Percentiles rank a stretch among this genome's conserved stretches.
These are phyloP conservation scores for Phlogophora meticulosa DNA, from an alignment of 2,888 invertebrate species.

Conservation along the genomic window DNA sequence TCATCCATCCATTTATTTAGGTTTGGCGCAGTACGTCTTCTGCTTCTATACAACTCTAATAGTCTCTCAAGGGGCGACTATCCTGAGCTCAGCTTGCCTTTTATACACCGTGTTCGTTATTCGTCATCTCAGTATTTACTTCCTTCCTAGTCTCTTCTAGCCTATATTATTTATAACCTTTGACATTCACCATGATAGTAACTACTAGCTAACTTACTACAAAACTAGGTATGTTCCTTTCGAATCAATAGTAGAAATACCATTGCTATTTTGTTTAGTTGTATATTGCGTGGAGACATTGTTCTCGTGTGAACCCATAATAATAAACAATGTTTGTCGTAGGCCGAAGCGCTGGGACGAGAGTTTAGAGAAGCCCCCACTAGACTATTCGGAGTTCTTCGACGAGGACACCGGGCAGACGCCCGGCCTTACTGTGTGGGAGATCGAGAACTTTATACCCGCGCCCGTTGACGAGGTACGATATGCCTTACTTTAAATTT, in stretches of 20 bases:
- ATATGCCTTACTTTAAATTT: neutral
- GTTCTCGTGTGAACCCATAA: slow-evolving; percentile 35
- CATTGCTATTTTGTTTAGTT: slow-evolving; percentile 4
- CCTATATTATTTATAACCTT: too few species aligned
- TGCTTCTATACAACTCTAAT: too few species aligned
- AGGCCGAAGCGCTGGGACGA: slow-evolving; percentile 99
- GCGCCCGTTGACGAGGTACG: slow-evolving; percentile 96
- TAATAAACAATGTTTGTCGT: slow-evolving; percentile 32
- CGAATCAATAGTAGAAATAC: neutral
- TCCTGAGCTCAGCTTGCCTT: too few species aligned
- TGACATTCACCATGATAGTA: too few species aligned
- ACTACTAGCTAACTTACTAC: too few species aligned
- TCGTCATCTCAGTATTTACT: neutral
- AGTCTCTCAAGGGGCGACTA: too few species aligned
- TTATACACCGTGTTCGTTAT: neutral
- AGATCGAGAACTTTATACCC: slow-evolving; percentile 99
- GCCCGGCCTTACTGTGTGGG: slow-evolving; percentile 98
- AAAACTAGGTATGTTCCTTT: too few species aligned
- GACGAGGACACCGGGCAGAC: slow-evolving; percentile 98
- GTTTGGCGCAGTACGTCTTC: too few species aligned
- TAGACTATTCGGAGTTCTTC: slow-evolving; percentile 99
- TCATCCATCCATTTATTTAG: too few species aligned
- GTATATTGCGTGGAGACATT: slow-evolving; percentile 22
- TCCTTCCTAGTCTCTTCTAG: too few species aligned
- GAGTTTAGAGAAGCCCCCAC: slow-evolving; percentile 97